A percentile compares a stretch with the other conserved stretches of the same genome.
Evolutionary conservation across 92 coral and sea anemone genomes (phyloP).

Genomic region (Parazoanthus atlanticus): DNA sequence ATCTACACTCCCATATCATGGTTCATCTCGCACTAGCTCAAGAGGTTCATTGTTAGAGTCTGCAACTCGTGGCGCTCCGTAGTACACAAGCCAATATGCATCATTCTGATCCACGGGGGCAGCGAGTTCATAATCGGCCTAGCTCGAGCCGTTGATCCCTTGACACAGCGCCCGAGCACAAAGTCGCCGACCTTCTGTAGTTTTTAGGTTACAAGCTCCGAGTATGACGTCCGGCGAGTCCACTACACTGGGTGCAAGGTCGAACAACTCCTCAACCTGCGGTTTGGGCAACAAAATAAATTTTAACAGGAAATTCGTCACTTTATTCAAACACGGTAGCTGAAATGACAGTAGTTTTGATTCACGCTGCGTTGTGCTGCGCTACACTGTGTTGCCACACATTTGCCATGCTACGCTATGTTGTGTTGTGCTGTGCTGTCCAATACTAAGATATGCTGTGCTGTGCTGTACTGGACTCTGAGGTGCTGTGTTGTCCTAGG

Average conservation of each 20-base stretch:
- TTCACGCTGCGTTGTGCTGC: too few species aligned
- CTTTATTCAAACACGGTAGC: too few species aligned
- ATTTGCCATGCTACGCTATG: neutral
- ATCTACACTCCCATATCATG: too few species aligned
- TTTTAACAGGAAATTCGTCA: too few species aligned
- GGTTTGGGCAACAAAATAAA: neutral
- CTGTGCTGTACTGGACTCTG: neutral
- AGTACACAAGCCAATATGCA: constrained; percentile 14
- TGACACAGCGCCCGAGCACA: constrained; percentile 84
- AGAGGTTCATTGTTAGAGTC: too few species aligned
- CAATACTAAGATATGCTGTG: neutral
- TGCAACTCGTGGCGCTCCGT: too few species aligned
- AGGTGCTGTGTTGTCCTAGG: too few species aligned
- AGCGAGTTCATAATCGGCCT: neutral
- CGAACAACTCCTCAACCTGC: constrained; percentile 74
- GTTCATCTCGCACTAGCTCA: too few species aligned
- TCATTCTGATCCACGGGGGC: too few species aligned
- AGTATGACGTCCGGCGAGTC: constrained; percentile 78
- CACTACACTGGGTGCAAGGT: constrained; percentile 73
- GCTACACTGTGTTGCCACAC: neutral
- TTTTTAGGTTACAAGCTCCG: constrained; percentile 80
- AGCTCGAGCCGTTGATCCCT: constrained; percentile 44
- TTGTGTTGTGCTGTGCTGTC: neutral
- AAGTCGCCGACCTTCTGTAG: constrained; percentile 70
- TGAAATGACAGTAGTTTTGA: too few species aligned